Conservation (phyloP, 2,888 invertebrate species). For the Synergus laeviventris region DNA sequence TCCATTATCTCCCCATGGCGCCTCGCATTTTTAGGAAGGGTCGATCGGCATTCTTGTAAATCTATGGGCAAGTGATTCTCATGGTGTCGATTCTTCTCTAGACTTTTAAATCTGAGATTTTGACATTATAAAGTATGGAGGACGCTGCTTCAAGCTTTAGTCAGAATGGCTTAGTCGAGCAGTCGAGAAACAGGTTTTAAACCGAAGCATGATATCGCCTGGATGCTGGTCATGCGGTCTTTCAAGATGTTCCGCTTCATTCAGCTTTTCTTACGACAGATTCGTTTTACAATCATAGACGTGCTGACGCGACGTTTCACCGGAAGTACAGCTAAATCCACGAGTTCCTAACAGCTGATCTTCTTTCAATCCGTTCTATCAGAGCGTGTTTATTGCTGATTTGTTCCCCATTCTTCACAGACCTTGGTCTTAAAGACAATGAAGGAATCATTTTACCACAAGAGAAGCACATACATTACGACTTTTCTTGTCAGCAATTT, state of each 20-base stretch:
- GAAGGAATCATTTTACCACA: no score
- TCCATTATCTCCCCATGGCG: not conserved
- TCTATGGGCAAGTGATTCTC: constrained; percentile 2
- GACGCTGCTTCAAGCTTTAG: not conserved
- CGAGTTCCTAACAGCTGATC: constrained; percentile 17
- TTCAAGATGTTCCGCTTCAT: constrained; percentile 30
- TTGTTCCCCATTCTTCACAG: not conserved
- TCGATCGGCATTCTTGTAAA: not conserved
- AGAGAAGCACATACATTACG: no score
- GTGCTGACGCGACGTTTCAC: constrained; percentile 28
- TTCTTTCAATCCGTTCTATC: constrained; percentile 10
- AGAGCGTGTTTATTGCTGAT: not conserved
- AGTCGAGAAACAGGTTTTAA: constrained; percentile 37
- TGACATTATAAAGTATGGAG: not conserved
- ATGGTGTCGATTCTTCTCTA: not conserved
- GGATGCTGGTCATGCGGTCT: constrained; percentile 25
- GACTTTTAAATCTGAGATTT: constrained; percentile 6
- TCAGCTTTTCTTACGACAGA: constrained; percentile 35
- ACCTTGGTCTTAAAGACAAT: no score
- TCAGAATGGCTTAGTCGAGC: constrained; percentile 15
- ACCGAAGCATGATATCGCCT: constrained; percentile 6
- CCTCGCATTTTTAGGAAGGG: not conserved
- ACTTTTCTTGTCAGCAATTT: no score
- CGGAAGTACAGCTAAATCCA: constrained; percentile 46
- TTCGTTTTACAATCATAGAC: constrained; percentile 29